Evolutionary conservation across 2,113 vertebrate genomes (phyloP).

Genomic region (Lepidothrix coronata): DNA sequence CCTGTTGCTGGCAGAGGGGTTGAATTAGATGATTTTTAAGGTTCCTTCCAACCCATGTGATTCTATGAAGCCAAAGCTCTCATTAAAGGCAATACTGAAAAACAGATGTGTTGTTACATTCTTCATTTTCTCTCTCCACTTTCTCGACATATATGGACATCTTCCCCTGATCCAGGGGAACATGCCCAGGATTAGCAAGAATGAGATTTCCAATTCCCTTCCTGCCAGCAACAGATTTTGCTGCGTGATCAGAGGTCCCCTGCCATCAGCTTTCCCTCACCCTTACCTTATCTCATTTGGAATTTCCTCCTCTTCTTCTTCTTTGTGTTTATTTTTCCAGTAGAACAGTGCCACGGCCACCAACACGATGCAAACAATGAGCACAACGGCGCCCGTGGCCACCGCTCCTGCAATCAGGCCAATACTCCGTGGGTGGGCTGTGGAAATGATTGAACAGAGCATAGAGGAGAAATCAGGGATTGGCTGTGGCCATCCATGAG

Average conservation of each 20-base stretch:
- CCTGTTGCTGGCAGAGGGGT: background rate
- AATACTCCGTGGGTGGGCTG: conserved; percentile 90
- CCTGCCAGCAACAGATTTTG: background rate
- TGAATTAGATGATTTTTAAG: background rate
- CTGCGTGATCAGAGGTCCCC: background rate
- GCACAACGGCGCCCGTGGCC: conserved; percentile 83
- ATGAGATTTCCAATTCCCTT: background rate
- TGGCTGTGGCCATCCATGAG: background rate
- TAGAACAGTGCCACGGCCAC: conserved; percentile 90
- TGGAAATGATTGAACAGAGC: conserved; percentile 41
- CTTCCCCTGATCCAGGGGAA: background rate
- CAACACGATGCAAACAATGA: conserved; percentile 85
- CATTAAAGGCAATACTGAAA: background rate
- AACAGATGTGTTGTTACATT: background rate
- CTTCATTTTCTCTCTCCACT: background rate
- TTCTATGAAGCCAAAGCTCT: background rate
- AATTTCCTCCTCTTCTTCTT: conserved; percentile 95
- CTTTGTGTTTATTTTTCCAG: conserved; percentile 96
- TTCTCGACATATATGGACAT: background rate
- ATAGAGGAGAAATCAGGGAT: background rate
- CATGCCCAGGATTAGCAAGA: background rate
- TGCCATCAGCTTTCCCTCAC: background rate
- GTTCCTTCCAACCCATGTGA: background rate
- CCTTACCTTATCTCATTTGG: conserved; percentile 97
- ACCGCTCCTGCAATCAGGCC: conserved; percentile 91